These are phyloP conservation scores for Apteryx mantelli DNA, from an alignment of 2,113 vertebrate species.

Conservation along the genomic window DNA sequence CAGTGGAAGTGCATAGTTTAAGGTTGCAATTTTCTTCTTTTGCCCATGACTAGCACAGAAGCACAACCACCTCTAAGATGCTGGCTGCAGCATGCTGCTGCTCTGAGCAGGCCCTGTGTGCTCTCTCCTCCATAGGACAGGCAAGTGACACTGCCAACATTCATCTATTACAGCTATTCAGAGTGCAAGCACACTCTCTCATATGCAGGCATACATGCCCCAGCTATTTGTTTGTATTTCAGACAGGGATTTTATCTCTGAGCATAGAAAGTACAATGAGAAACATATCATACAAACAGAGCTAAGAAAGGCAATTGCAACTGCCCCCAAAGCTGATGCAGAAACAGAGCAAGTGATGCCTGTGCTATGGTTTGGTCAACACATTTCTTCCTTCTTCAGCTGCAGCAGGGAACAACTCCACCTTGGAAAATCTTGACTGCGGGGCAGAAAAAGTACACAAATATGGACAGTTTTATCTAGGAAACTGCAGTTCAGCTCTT, in stretches of 20 bases:
- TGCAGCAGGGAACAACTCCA: not conserved
- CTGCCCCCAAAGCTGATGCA: not conserved
- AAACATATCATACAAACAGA: not conserved
- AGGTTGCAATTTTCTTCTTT: not conserved
- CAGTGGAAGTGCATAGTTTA: not conserved
- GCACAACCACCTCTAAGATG: not conserved
- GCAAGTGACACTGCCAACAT: not conserved
- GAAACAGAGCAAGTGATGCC: not conserved
- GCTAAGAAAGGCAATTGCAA: not conserved
- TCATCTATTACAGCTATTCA: fast-evolving
- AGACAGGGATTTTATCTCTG: not conserved
- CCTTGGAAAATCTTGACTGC: not conserved
- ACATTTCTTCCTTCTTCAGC: not conserved
- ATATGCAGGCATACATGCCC: not conserved
- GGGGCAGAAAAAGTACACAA: not conserved
- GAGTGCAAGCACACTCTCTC: not conserved
- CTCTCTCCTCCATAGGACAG: not conserved
- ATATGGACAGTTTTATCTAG: not conserved
- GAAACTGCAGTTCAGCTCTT: not conserved
- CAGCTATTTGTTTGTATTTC: not conserved
- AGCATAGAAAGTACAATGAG: not conserved
- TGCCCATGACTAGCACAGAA: not conserved
- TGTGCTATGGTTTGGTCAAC: not conserved
- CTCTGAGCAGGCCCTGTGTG: not conserved
- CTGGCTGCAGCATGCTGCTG: not conserved